A percentile compares a stretch with the other conserved stretches of the same genome.
These are phyloP conservation scores for Pseudonaja textilis DNA, from an alignment of 2,113 vertebrate species.

Conservation along the genomic window DNA sequence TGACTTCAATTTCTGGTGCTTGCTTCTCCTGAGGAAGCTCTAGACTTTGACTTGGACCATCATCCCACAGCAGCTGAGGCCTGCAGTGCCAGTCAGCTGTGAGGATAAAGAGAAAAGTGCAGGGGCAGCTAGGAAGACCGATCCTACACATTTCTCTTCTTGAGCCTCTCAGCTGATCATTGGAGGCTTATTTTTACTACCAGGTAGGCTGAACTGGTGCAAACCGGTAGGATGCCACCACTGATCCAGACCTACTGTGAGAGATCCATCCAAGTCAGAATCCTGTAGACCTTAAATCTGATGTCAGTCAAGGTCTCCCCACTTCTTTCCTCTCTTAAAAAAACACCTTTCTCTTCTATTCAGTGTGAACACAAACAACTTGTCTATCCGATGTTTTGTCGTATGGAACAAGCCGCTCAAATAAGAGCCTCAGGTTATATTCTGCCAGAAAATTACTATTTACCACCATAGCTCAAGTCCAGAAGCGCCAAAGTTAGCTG, in stretches of 20 bases:
- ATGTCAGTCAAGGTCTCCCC: background rate
- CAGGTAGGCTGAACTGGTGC: no score
- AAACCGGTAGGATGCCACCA: no score
- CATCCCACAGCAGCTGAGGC: background rate
- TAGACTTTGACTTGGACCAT: background rate
- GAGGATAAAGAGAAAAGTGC: no score
- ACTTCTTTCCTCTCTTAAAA: background rate
- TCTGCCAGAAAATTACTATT: background rate
- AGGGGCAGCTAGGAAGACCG: no score
- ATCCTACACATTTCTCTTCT: no score
- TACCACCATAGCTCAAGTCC: rapidly evolving
- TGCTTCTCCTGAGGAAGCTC: background rate
- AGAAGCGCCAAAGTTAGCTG: slow-evolving; percentile 21
- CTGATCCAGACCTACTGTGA: background rate
- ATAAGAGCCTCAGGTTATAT: slow-evolving; percentile 23
- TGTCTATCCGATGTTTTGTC: slow-evolving; percentile 13
- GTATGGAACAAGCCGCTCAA: slow-evolving; percentile 21
- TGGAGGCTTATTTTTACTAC: no score
- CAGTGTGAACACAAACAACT: slow-evolving; percentile 23
- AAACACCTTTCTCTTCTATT: rapidly evolving
- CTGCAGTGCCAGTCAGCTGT: no score
- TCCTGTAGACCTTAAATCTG: background rate
- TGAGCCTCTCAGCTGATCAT: no score
- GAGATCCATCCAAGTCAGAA: background rate
- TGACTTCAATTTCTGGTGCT: background rate